Base-by-base conservation (phyloP, 2,888 invertebrate species). In the Augiades crinisus region DNA sequence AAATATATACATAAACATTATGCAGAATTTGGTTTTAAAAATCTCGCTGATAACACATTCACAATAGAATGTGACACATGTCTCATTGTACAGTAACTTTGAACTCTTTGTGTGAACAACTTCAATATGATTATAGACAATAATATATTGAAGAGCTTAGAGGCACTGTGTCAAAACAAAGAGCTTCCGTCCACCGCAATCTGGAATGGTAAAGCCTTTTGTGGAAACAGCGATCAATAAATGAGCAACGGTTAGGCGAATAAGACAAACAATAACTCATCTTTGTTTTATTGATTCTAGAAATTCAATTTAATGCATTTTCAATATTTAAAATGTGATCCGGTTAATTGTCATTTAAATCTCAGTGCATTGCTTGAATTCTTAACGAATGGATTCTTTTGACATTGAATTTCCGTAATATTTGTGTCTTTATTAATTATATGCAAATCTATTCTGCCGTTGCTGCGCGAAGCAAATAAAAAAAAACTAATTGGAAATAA, bases 401-500 rank as follows among this genome's bases (percentile, higher is more conserved):
- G 8, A 19, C 10, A 40, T 47, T 22, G 33, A 12, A 24, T 17
- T 16, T 36, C 7, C 10, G 33, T 41, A 33, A 16, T 43, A n/a
- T 44, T 44, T 37, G 37, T 13, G 19, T 19, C 14, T 36, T 8
- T 44, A 30, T 27, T 30, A 50, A 27, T n/a, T n/a, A n/a, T 50
- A 44, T 43, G 34, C 30, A 50, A 44, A 44, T 51, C 0, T 31
- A 30, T 14, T 44, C 22, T 16, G 37, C 22, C 12, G 44, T 10
- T 30, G 36, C 17, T 16, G 22, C 30, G n/a, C 12, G 36, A 12
- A 22, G 13, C 37, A 21, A 30, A 37, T 44, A 51, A 44, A 47
- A 51, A 44, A 47, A 51, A 51, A 44, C 30, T 21, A 43, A 30
- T 37, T 53, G 34, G 21, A 16, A 47, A 43, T 51, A 44, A 51